A percentile compares a stretch with the other conserved stretches of the same genome.
Evolutionary conservation across 2,797 vertebrate genomes (phyloP).

Genomic region (Amblyraja radiata): DNA sequence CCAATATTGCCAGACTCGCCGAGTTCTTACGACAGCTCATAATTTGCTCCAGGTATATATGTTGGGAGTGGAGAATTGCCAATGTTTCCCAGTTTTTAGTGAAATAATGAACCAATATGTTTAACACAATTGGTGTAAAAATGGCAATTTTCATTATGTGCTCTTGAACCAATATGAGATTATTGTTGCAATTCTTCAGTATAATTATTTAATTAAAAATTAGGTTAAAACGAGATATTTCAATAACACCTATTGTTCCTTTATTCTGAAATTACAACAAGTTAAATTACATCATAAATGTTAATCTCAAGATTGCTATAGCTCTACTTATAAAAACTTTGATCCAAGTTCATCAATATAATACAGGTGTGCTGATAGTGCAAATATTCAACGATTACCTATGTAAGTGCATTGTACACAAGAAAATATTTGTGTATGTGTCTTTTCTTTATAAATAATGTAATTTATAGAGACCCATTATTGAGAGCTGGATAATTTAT

Average conservation of each 20-base stretch:
- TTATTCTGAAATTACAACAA: neutral
- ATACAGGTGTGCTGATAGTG: neutral
- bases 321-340: neutral
- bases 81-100: neutral
- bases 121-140: neutral
- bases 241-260: neutral
- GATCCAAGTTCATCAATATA: neutral
- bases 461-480: neutral
- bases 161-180: no score
- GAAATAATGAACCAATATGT: neutral
- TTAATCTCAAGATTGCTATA: neutral
- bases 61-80: neutral
- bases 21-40: no score
- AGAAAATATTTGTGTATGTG: neutral
- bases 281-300: neutral
- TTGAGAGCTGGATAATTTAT: no score
- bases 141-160: no score
- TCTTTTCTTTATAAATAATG: no score
- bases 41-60: neutral
- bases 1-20: no score
- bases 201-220: neutral
- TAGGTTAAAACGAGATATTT: neutral
- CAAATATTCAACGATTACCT: neutral
- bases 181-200: no score
- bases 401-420: neutral